Evolutionary conservation across 2,113 vertebrate genomes (phyloP), one percentile per base, ranked within the genome.

Genomic region (Vulpes vulpes): DNA sequence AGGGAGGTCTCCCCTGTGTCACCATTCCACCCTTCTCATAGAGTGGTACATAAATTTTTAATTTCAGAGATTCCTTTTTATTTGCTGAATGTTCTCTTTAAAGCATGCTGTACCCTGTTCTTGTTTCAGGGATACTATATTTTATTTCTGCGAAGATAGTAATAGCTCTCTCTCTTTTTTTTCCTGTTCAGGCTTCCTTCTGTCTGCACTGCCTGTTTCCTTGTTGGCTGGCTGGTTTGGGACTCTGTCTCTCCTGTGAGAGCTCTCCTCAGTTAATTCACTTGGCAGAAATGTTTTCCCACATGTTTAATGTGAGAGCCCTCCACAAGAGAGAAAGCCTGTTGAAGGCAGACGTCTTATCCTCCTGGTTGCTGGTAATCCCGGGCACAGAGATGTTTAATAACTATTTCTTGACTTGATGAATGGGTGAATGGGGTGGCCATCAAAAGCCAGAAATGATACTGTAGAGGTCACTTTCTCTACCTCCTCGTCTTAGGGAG

Each of bases 11-110:
- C 12, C 38, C 81, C 11, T 32, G 0, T 89, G 88, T 71, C 71
- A 69, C 43, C 78, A 82, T 57, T 25, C n/a, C 65, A 14, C 27
- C 11, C 53, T 74, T 88, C 38, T 69, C 32, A 81, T 35, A 49
- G 43, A 43, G 43, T 43, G 43, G 43, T 43, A 43, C 64, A 69
- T 84, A 14, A 53, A 55, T 85, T 89, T 69, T 74, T 57, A 43
- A 86, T 86, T 69, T 85, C 91, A 91, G 67, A 93, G 53, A 17
- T 69, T 85, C 20, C 14, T 79, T 90, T 79, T 73, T 49, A 85
- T 87, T 90, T 74, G 12, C 38, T 82, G 30, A 65, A 86, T 76
- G 79, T 81, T 55, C 20, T 88, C 35, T 89, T 85, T 19, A 78
- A 85, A 87, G 60, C 35, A 64, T 27, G 30, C 49, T 55, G 59